These are phyloP conservation scores for Ammodytes marinus DNA, from an alignment of 2,113 vertebrate genomes.

Conservation along the genomic window DNA sequence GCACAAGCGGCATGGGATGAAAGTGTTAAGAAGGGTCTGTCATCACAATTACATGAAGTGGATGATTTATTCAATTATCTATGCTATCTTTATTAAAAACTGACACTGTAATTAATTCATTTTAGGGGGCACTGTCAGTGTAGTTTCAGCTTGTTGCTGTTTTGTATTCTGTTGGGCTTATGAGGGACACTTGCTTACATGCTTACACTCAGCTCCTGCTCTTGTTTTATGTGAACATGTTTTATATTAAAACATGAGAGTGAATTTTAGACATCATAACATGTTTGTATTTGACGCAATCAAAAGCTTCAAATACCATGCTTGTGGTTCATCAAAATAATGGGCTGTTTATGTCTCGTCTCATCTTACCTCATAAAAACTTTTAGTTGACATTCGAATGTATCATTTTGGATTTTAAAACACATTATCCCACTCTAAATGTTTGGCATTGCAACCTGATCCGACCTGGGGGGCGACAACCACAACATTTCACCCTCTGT, in stretches of 20 bases:
- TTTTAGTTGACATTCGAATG: slow-evolving; percentile 12
- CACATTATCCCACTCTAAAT: not conserved
- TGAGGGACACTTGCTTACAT: not conserved
- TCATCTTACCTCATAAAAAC: not conserved
- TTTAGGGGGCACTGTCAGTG: not conserved
- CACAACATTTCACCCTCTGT: slow-evolving; percentile 7
- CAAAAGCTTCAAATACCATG: slow-evolving; percentile 1
- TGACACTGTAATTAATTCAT: not conserved
- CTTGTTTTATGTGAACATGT: slow-evolving; percentile 32
- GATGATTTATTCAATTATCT: not conserved
- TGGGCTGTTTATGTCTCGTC: not conserved
- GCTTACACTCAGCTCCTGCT: not conserved
- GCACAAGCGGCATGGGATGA: not conserved
- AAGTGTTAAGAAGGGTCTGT: slow-evolving; percentile 17
- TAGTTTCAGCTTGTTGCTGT: not conserved
- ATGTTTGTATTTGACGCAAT: slow-evolving; percentile 14
- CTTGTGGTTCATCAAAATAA: slow-evolving; percentile 26
- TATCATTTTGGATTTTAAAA: not conserved
- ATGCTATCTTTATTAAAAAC: not conserved
- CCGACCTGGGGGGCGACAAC: not conserved
- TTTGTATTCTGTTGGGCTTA: not conserved
- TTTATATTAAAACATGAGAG: slow-evolving; percentile 45
- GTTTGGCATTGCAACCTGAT: slow-evolving; percentile 12
- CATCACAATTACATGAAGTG: slow-evolving; percentile 7
- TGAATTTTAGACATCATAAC: slow-evolving; percentile 20